phyloP scores from a whole-genome alignment of 2,888 invertebrate species.

The Clepsis dumicolana region DNA sequence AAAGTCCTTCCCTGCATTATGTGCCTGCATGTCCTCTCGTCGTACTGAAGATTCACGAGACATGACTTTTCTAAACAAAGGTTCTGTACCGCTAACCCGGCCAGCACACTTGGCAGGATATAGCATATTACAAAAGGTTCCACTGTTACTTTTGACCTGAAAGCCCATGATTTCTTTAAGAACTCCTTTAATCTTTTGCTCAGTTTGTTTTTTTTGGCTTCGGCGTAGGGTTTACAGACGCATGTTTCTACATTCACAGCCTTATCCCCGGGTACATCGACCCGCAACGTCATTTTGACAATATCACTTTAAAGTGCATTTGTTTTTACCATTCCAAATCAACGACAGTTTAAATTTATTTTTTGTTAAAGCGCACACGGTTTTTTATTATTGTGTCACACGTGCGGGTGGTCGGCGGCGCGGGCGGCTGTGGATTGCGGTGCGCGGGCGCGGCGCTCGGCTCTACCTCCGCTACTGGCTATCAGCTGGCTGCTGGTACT shows the following conservation, averaged over 20 bases:
- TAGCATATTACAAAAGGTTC: constrained; percentile 89
- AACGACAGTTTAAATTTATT: constrained; percentile 15
- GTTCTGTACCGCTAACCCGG: constrained; percentile 87
- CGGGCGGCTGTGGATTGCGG: constrained; percentile 62
- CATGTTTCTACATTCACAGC: constrained; percentile 73
- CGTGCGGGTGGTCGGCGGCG: constrained; percentile 58
- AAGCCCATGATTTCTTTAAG: constrained; percentile 74
- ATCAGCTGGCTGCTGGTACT: constrained; percentile 74
- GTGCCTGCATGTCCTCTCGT: constrained; percentile 82
- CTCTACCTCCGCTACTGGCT: constrained; percentile 70
- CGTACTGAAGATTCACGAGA: constrained; percentile 83
- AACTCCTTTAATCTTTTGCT: constrained; percentile 72
- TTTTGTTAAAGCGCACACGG: not conserved
- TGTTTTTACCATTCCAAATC: constrained; percentile 56
- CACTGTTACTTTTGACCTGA: constrained; percentile 85
- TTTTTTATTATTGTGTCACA: constrained; percentile 41
- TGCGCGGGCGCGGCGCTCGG: constrained; percentile 67
- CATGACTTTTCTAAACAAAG: constrained; percentile 87
- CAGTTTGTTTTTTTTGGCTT: constrained; percentile 69
- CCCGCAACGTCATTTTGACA: constrained; percentile 81
- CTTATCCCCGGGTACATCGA: constrained; percentile 80
- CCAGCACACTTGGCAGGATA: constrained; percentile 88
- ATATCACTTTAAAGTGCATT: constrained; percentile 70
- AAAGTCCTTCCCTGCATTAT: constrained; percentile 78
- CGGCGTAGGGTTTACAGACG: constrained; percentile 71